Conservation (phyloP, 2,797 vertebrate genomes). For the Hyperoplus immaculatus region DNA sequence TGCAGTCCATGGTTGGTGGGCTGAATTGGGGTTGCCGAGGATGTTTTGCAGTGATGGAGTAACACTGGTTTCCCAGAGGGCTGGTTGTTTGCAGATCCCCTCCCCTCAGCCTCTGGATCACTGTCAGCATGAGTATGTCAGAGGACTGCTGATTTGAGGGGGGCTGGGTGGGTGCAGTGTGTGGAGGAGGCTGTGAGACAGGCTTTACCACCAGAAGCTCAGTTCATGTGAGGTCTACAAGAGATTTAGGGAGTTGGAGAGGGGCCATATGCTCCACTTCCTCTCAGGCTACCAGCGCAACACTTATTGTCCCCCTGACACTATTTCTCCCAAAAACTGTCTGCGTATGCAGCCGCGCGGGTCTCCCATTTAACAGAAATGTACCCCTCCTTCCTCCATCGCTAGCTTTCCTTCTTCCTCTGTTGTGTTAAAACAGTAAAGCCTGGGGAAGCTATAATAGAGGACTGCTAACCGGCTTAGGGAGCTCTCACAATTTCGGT, state of each 20-base stretch:
- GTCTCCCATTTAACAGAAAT: conserved; percentile 60
- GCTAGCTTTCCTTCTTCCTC: conserved; percentile 30
- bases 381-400: conserved; percentile 17
- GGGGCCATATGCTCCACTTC: conserved; percentile 72
- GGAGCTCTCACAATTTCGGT: conserved; percentile 37
- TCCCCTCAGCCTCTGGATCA: conserved; percentile 57
- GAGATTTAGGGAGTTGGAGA: conserved; percentile 67
- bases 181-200: conserved; percentile 28
- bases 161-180: conserved; percentile 18
- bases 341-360: conserved; percentile 50
- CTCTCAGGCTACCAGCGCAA: conserved; percentile 51
- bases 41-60: conserved; percentile 37
- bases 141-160: conserved; percentile 32
- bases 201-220: conserved; percentile 68
- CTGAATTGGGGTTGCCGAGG: conserved; percentile 13
- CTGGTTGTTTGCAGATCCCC: conserved; percentile 52
- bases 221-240: conserved; percentile 77
- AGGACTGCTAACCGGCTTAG: conserved; percentile 54
- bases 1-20: conserved; percentile 40
- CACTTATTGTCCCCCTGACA: conserved; percentile 62
- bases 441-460: conserved; percentile 47
- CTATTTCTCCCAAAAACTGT: conserved; percentile 48
- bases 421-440: conserved; percentile 54
- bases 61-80: conserved; percentile 49
- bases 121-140: conserved; percentile 72